These are phyloP conservation scores for Drosophila conformis DNA, from an alignment of 2,888 invertebrate genomes.

Conservation along the genomic window DNA sequence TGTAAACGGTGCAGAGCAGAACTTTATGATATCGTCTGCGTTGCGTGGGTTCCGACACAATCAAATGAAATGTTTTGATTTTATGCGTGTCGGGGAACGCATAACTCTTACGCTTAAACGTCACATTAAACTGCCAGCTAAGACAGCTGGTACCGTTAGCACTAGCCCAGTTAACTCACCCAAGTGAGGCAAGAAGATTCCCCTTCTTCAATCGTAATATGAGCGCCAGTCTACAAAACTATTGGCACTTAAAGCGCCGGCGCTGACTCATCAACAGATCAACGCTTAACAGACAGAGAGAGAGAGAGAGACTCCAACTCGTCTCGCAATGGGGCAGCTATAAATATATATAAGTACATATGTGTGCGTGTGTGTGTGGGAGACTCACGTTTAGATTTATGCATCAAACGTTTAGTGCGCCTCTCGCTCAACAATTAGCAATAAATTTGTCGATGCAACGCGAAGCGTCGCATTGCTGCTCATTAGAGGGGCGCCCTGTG, in stretches of 20 bases:
- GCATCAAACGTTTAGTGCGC: slow-evolving; percentile 61
- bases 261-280: slow-evolving; percentile 57
- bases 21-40: slow-evolving; percentile 14
- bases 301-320: slow-evolving; percentile 6
- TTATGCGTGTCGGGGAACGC: slow-evolving; percentile 50
- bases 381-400: slow-evolving; percentile 54
- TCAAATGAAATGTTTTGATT: slow-evolving; percentile 41
- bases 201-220: slow-evolving; percentile 41
- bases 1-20: slow-evolving; percentile 39
- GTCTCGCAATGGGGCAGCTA: slow-evolving; percentile 9
- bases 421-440: slow-evolving; percentile 71
- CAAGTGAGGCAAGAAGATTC: slow-evolving; percentile 47
- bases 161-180: slow-evolving; percentile 28
- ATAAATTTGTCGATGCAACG: slow-evolving; percentile 72
- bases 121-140: slow-evolving; percentile 25
- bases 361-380: slow-evolving; percentile 53
- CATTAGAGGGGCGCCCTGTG: slow-evolving; percentile 53
- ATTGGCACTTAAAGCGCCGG: slow-evolving; percentile 53
- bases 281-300: neutral
- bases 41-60: slow-evolving; percentile 43
- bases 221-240: slow-evolving; percentile 57
- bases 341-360: slow-evolving; percentile 22
- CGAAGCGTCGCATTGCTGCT: slow-evolving; percentile 33
- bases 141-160: slow-evolving; percentile 60
- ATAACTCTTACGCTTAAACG: slow-evolving; percentile 46